Evolutionary conservation across 2,888 invertebrate genomes (phyloP), one percentile per base, ranked within the genome.

Genomic region (Aphodius sticticus): DNA sequence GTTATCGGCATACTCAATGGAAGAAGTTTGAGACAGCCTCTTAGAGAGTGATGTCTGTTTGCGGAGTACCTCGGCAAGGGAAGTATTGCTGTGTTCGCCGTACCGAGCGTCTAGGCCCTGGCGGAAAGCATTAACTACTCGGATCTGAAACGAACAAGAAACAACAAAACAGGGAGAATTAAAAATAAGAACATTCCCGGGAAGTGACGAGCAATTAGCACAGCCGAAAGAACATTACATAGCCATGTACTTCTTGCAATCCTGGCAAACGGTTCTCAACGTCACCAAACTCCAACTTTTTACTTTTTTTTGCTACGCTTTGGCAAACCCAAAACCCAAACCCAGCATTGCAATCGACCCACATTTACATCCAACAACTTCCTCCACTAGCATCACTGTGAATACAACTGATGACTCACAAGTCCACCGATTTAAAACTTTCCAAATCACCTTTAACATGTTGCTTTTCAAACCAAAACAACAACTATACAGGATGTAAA

Each of bases 41-140:
- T 97, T 97, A 90, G 94, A 95, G 86, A 97, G 93, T 90, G 96
- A 96, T 88, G 96, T 94, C 93, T 97, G 97, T 92, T 97, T 97
- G 90, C 96, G 95, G 88, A 97, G 94, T 90, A 96, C 96, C 92
- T 97, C 97, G 83, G 96, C 97, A 90, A 97, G 93, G 91, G 96
- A 96, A 90, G 96, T 95, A 92, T 95, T 96, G 90, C 95, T 95
- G 91, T 96, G 95, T 92, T 96, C 96, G 91, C 97, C 96, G 89
- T 94, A 95, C 89, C 97, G 96, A 90, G 97, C 94, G 92, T 98
- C 98, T 92, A 99, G 94, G 91, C 99, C 99, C 94, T 98, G 98
- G 91, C 99, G 98, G 95, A 99, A 99, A 92, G 99, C 99, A 93
- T 99, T 99, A 92, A 99, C 99, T 93, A 99, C 99, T 93, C 99